Evolutionary conservation across 2,888 invertebrate species (phyloP), one percentile per base, ranked within the genome.

Genomic region (Creontiades dilutus): DNA sequence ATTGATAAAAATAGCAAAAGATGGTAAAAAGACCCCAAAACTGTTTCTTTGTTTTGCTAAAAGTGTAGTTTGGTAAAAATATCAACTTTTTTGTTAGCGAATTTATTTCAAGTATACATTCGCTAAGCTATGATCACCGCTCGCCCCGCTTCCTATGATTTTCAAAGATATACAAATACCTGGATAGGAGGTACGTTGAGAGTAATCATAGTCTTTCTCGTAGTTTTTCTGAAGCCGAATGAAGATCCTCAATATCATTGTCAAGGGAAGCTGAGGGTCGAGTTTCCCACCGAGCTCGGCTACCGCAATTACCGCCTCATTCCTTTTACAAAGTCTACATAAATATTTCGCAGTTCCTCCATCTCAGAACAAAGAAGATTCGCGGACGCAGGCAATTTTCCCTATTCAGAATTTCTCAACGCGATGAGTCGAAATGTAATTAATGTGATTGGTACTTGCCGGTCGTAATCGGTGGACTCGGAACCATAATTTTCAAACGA

Each of bases 361-460:
- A n/a, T 16, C 7, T n/a, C 57, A 16, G 27, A 27, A 23, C 68
- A 68, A 68, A 23, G 68, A 23, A 68, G 68, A 19, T 68, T 23
- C 68, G 27, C 19, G 68, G 68, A 23, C 23, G 23, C 19, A 68
- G 68, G 68, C 19, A 68, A 68, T 68, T 68, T 68, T 68, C 68
- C 68, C 68, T 23, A 23, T 68, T 68, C 3, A 68, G 68, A 23
- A 68, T 68, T 19, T 23, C 68, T 19, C 68, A 68, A 68, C 19
- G 68, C 13, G 68, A 68, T 68, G 68, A 68, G 68, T 23, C 68
- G 68, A 68, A 68, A 68, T 68, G 68, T 23, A 68, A 68, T 68
- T 68, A 68, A 68, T 68, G 68, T 68, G 68, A 68, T 23, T 68
- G 68, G 68, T 68, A 23, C 68, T 23, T 68, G 23, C 68, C 68